A percentile compares a stretch with the other conserved stretches of the same genome.
These are phyloP conservation scores for Kryphioiulus occultus DNA, from an alignment of 2,888 invertebrate genomes.

Conservation along the genomic window DNA sequence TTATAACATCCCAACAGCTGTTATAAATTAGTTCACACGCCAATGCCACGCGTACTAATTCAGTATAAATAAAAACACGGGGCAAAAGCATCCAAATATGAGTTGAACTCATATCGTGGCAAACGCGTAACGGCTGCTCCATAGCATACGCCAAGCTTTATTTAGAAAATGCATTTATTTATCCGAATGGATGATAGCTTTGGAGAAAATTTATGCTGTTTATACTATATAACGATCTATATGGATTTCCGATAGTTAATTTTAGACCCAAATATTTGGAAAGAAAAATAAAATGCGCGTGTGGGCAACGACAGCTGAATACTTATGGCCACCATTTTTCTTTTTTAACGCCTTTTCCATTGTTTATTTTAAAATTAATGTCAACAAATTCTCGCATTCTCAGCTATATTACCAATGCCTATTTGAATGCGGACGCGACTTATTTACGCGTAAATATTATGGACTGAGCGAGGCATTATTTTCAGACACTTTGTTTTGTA, in stretches of 20 bases:
- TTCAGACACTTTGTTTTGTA: slow-evolving; percentile 35
- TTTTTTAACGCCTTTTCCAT: slow-evolving; percentile 33
- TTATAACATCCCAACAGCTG: slow-evolving; percentile 4
- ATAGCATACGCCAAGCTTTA: not conserved
- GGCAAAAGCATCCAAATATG: slow-evolving; percentile 36
- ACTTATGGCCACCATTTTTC: slow-evolving; percentile 42
- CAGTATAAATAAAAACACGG: not conserved
- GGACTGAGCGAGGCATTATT: slow-evolving; percentile 20
- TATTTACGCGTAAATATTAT: slow-evolving; percentile 7
- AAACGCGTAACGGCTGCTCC: not conserved
- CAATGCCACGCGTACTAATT: slow-evolving; percentile 27
- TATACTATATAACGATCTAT: slow-evolving; percentile 45
- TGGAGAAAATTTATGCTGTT: slow-evolving; percentile 42
- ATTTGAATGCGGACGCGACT: not conserved
- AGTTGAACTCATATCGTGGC: slow-evolving; percentile 17
- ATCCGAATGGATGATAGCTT: slow-evolving; percentile 33
- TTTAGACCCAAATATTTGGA: slow-evolving; percentile 46
- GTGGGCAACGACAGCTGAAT: slow-evolving; percentile 44
- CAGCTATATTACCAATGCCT: not conserved
- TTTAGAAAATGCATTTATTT: slow-evolving; percentile 45
- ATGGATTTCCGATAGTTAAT: slow-evolving; percentile 43
- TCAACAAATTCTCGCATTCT: not conserved
- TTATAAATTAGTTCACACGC: slow-evolving; percentile 45
- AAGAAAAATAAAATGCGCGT: slow-evolving; percentile 41
- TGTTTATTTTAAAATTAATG: slow-evolving; percentile 44